Conservation (phyloP, 2,797 vertebrate species). For the Xenentodon cancila region DNA sequence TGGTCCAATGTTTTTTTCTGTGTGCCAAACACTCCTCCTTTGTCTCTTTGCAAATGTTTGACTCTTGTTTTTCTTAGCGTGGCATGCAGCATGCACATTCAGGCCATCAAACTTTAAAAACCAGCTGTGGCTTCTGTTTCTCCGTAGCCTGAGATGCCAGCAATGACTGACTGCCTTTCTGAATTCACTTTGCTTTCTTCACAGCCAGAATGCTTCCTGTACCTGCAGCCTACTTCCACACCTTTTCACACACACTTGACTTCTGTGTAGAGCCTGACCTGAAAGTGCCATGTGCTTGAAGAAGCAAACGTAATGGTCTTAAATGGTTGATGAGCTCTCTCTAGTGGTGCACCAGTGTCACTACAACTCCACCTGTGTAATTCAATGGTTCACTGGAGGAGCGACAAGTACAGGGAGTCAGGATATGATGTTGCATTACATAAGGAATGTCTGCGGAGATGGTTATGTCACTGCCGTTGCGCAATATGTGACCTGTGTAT, state of each 20-base stretch:
- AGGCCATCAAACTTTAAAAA: conserved; percentile 40
- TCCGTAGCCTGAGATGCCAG: conserved; percentile 38
- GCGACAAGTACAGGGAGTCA: not conserved
- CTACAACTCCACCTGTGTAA: conserved; percentile 12
- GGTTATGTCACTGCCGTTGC: conserved; percentile 5
- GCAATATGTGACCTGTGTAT: not conserved
- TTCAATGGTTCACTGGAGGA: not conserved
- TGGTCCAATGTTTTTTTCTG: conserved; percentile 3
- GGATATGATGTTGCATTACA: conserved; percentile 17
- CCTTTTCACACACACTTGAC: conserved; percentile 12
- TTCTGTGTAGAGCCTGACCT: no score
- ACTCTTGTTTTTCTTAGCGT: conserved; percentile 37
- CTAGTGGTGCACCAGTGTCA: conserved; percentile 53
- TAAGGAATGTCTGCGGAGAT: not conserved
- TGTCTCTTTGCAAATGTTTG: conserved; percentile 15
- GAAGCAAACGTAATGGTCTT: conserved; percentile 3
- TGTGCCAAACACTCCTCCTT: conserved; percentile 17
- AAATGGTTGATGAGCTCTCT: conserved; percentile 42
- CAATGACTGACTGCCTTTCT: conserved; percentile 24
- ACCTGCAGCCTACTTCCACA: conserved; percentile 37
- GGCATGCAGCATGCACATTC: conserved; percentile 50
- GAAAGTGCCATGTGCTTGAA: no score
- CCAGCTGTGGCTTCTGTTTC: conserved; percentile 25
- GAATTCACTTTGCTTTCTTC: conserved; percentile 54
- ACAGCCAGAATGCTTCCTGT: conserved; percentile 63